A percentile compares a stretch with the other conserved stretches of the same genome.
Evolutionary conservation across 64 coral and sea anemone species (phyloP).

Genomic region (Astreopora myriophthalma): DNA sequence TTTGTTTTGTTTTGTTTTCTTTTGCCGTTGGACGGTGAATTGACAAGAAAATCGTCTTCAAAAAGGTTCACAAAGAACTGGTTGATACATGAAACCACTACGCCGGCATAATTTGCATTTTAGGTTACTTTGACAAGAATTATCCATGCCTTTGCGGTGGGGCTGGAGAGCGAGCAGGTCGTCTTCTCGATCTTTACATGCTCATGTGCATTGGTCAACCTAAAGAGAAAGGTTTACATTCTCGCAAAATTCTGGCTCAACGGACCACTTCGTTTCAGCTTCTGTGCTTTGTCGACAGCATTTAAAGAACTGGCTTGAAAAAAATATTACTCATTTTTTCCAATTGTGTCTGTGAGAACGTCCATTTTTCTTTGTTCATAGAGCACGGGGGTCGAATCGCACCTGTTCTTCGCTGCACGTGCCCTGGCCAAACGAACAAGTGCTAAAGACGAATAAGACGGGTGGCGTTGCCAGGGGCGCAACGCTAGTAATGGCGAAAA

Average conservation of each 20-base stretch:
- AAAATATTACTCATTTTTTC: background rate
- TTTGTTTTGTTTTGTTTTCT: background rate
- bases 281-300: background rate
- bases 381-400: background rate
- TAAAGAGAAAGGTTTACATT: background rate
- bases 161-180: background rate
- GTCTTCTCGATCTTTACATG: background rate
- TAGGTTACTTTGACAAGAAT: background rate
- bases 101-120: background rate
- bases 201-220: constrained; percentile 14
- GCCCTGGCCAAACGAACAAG: constrained; percentile 39
- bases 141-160: background rate
- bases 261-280: background rate
- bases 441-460: constrained; percentile 18
- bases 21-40: background rate
- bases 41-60: background rate
- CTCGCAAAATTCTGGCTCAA: background rate
- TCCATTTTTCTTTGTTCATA: constrained; percentile 18
- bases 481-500: constrained; percentile 39
- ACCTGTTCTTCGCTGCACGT: constrained; percentile 30
- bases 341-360: constrained; percentile 2
- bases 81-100: background rate
- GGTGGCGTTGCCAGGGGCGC: constrained; percentile 44
- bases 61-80: background rate
- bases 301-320: background rate